Conservation (phyloP, 2,888 invertebrate species). For the Macrophya alboannulata region DNA sequence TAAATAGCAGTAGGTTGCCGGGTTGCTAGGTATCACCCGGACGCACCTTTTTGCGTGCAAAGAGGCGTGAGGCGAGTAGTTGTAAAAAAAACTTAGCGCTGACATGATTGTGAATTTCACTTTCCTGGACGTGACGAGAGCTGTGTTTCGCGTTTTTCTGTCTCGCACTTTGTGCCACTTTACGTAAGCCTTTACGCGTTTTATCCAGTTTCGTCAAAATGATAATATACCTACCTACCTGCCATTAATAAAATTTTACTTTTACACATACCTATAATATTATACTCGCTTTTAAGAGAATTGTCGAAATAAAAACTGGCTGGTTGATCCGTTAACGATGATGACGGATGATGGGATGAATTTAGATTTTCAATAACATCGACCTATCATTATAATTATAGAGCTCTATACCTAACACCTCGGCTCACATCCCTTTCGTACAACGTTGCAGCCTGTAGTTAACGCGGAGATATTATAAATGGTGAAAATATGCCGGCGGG, state of each 20-base stretch:
- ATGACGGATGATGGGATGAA: neutral
- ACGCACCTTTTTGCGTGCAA: constrained; percentile 56
- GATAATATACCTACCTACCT: neutral
- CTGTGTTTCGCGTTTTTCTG: constrained; percentile 52
- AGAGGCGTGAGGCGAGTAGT: constrained; percentile 51
- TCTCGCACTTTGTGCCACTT: constrained; percentile 53
- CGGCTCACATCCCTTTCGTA: neutral
- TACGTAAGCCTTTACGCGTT: constrained; percentile 56
- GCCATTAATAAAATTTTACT: neutral
- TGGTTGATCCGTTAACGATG: neutral
- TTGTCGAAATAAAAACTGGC: neutral
- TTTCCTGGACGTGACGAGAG: constrained; percentile 58
- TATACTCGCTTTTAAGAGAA: neutral
- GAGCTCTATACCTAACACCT: constrained; percentile 3
- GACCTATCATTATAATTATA: neutral
- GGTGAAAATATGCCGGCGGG: constrained; percentile 13
- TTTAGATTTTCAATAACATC: constrained; percentile 21
- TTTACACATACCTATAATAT: neutral
- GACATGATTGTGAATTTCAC: constrained; percentile 58
- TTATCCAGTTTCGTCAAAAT: constrained; percentile 18
- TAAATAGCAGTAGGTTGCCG: constrained; percentile 23
- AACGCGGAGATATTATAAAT: constrained; percentile 10
- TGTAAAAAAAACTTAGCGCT: constrained; percentile 41
- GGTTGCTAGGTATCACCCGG: constrained; percentile 53
- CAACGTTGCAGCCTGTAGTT: neutral